A percentile compares a stretch with the other conserved stretches of the same genome.
Evolutionary conservation across 64 coral and sea anemone species (phyloP).

Genomic region (Trachythela sp.): DNA sequence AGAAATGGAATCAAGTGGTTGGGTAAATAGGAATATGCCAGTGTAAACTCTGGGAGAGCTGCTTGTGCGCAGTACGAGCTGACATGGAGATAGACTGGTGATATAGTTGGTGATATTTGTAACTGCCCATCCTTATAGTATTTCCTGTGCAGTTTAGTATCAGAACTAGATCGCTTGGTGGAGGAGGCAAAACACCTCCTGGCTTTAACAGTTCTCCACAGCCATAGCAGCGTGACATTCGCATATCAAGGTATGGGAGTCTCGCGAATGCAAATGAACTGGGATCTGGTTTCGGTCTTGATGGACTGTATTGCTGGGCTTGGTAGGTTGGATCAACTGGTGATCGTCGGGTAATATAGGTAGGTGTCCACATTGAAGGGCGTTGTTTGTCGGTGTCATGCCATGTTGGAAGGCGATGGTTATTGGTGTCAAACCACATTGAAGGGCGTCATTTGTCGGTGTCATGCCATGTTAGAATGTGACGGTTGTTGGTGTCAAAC

Average conservation of each 20-base stretch:
- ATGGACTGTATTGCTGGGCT: neutral
- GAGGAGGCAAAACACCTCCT: neutral
- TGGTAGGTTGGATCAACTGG: neutral
- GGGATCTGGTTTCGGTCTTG: neutral
- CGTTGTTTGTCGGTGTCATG: neutral
- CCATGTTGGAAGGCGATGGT: neutral
- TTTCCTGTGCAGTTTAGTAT: constrained; percentile 9
- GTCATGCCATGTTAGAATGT: neutral
- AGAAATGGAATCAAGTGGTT: constrained; percentile 5
- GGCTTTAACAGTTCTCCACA: neutral
- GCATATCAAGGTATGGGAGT: neutral
- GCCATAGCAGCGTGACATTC: neutral
- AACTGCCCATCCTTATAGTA: constrained; percentile 7
- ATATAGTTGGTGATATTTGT: constrained; percentile 14
- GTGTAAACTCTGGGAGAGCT: neutral
- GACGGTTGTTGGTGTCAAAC: neutral
- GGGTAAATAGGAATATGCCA: neutral
- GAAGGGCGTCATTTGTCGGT: neutral
- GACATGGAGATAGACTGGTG: constrained; percentile 7
- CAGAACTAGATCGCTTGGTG: neutral
- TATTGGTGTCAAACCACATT: neutral
- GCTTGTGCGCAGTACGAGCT: neutral
- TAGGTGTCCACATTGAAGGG: no score
- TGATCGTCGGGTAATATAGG: no score
- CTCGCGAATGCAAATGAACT: neutral